A percentile compares a stretch with the other conserved stretches of the same genome.
phyloP scores from a whole-genome alignment of 2,113 vertebrate genomes.

The Pardalotus punctatus region DNA sequence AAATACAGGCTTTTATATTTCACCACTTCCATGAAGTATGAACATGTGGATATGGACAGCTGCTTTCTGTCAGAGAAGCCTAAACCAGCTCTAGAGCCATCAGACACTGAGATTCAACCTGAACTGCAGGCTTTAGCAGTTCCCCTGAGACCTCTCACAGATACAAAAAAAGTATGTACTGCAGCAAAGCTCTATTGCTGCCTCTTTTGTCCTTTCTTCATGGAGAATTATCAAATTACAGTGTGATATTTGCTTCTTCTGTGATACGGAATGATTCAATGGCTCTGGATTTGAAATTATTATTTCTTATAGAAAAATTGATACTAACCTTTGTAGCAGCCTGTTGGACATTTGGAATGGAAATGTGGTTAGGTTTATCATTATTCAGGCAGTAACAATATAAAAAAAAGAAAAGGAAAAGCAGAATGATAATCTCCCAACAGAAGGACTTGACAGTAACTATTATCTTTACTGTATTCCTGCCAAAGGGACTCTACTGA shows the following conservation, averaged over 20 bases:
- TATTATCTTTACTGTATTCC: background rate
- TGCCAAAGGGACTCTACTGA: background rate
- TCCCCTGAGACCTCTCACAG: conserved; percentile 57
- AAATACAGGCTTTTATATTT: conserved; percentile 84
- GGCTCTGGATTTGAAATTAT: background rate
- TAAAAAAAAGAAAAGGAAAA: background rate
- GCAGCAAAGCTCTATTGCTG: background rate
- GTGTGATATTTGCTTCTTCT: background rate
- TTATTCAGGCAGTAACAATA: background rate
- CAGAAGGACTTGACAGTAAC: background rate
- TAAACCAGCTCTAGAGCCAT: conserved; percentile 37
- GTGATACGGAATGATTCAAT: background rate
- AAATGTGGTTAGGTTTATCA: background rate
- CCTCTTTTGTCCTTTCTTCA: background rate
- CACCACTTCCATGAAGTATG: conserved; percentile 77
- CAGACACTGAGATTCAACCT: conserved; percentile 51
- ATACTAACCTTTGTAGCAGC: background rate
- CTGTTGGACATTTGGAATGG: background rate
- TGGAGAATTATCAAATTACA: background rate
- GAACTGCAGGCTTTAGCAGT: conserved; percentile 63
- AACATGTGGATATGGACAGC: conserved; percentile 81
- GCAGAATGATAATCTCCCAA: background rate
- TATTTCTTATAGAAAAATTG: background rate
- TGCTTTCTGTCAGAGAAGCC: conserved; percentile 80
- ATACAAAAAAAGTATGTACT: conserved; percentile 7